Evolutionary conservation across 1,140 invertebrate genomes (phyloP).

Genomic region (Antheraea pernyi): DNA sequence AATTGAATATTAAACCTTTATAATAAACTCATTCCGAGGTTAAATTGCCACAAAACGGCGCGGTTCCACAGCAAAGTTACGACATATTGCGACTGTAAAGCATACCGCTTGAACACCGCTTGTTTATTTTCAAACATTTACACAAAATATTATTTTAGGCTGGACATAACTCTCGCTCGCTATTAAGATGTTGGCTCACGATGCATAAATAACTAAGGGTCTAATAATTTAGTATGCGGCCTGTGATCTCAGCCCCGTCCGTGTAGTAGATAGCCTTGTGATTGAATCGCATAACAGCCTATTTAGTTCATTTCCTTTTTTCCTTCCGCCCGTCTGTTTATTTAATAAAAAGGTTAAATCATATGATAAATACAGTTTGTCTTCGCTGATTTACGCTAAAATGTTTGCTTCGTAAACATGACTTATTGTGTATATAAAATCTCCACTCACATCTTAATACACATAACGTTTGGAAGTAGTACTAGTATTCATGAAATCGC

Average conservation of each 20-base stretch:
- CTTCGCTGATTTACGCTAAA: not conserved
- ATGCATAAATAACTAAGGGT: conserved; percentile 76
- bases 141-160: conserved; percentile 78
- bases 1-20: conserved; percentile 59
- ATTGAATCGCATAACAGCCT: conserved; percentile 64
- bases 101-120: conserved; percentile 44
- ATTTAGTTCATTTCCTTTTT: conserved; percentile 46
- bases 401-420: not conserved
- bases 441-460: not conserved
- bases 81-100: conserved; percentile 54
- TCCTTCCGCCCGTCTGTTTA: conserved; percentile 20
- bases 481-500: no score
- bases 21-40: conserved; percentile 61
- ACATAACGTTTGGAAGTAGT: not conserved
- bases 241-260: conserved; percentile 55
- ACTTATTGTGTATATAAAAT: not conserved
- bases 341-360: conserved; percentile 23
- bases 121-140: conserved; percentile 77
- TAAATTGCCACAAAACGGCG: conserved; percentile 49
- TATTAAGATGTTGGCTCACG: conserved; percentile 76
- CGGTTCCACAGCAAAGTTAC: conserved; percentile 46
- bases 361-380: conserved; percentile 5
- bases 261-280: conserved; percentile 49
- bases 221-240: conserved; percentile 74
- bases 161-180: conserved; percentile 69